Evolutionary conservation across 2,797 vertebrate species (phyloP), one percentile per base, ranked within the genome.

Genomic region (Carapus acus): DNA sequence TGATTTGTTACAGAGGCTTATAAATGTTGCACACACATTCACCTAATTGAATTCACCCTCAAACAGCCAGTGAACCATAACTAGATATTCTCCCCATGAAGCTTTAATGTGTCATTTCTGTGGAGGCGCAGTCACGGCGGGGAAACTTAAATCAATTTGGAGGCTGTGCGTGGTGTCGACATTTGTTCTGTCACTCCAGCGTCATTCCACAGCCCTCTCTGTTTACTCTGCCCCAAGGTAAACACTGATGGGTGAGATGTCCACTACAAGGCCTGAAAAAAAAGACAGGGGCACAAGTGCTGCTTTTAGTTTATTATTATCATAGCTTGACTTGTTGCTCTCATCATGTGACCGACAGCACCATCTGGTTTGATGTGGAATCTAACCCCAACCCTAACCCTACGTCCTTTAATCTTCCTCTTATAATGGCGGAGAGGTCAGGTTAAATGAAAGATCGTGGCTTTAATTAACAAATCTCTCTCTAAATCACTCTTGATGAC

Each of bases 1-100:
- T 34, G 43, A 43, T 40, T 45, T 66, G 46, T 52, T 23, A 37
- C 3, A 8, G 29, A 43, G 37, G 23, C 8, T n/a, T 33, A 33
- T 2, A 7, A 33, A 33, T 33, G 2, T 13, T 33, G 2, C 3
- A 7, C 14, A 33, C 9, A 7, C 14, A 33, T 33, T 33, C 14
- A 8, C 14, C 31, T 33, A 33, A 12, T 33, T 33, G 9, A 38
- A 49, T 23, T n/a, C 22, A 48, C 2, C 12, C n/a, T 2, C 52
- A 36, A 14, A 2, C 16, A 21, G 21, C 2, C 47, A 6, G 4
- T 1, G 2, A 1, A 20, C 18, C 19, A 43, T 8, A 43, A 44
- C n/a, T n/a, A 27, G 5, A 41, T 31, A 39, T 17, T 1, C 3
- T 20, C 18, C 39, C 23, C 7, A 37, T 33, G 2, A 31, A 7